Evolutionary conservation across 2,113 vertebrate genomes (phyloP).

Genomic region (Xyrauchen texanus): DNA sequence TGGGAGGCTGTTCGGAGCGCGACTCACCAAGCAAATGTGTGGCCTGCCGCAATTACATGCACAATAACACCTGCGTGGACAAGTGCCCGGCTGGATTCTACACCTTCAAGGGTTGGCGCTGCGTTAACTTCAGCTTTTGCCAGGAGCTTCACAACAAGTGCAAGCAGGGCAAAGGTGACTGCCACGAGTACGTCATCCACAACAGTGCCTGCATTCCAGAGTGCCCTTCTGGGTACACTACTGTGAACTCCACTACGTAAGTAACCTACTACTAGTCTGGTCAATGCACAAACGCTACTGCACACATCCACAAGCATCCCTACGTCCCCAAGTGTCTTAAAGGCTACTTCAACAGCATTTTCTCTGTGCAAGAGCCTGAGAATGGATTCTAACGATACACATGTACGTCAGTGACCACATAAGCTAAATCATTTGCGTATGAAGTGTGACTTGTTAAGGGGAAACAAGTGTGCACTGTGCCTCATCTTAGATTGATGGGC

Average conservation of each 20-base stretch:
- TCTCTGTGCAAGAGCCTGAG: background rate
- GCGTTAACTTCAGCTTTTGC: slow-evolving; percentile 87
- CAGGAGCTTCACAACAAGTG: slow-evolving; percentile 87
- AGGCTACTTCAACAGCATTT: background rate
- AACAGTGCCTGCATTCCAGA: slow-evolving; percentile 84
- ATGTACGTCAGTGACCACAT: background rate
- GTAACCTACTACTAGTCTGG: slow-evolving; percentile 55
- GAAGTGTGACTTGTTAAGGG: background rate
- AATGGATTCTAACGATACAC: too few relatives aligned
- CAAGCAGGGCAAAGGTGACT: slow-evolving; percentile 71
- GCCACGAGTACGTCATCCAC: slow-evolving; percentile 88
- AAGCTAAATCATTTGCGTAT: background rate
- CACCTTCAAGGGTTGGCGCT: slow-evolving; percentile 90
- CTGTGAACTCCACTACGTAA: slow-evolving; percentile 90
- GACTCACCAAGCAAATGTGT: slow-evolving; percentile 79
- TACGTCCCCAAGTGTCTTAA: background rate
- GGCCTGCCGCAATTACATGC: slow-evolving; percentile 85
- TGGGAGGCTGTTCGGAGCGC: slow-evolving; percentile 85
- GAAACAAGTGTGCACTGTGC: background rate
- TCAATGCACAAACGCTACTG: background rate
- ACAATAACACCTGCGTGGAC: slow-evolving; percentile 79
- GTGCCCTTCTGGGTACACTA: slow-evolving; percentile 91
- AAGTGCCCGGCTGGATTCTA: slow-evolving; percentile 81
- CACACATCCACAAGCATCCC: background rate
- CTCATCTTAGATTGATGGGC: background rate